These are phyloP conservation scores for Morpho deidamia DNA, from an alignment of 2,888 invertebrate species.

Conservation along the genomic window DNA sequence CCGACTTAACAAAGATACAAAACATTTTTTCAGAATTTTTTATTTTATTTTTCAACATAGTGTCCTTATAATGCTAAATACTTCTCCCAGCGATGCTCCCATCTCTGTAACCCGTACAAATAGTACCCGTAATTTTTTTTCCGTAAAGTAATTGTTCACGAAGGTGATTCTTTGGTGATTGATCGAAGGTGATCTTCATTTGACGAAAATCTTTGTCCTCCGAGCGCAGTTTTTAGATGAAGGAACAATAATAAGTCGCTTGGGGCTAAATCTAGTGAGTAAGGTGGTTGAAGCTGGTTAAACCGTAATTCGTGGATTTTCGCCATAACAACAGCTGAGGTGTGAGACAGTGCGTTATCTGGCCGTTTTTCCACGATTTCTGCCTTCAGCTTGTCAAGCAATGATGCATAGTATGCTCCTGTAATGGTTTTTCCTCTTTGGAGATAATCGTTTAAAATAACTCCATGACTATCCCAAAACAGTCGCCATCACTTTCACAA, in stretches of 20 bases:
- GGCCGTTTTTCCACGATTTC: slow-evolving; percentile 10
- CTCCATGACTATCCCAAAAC: slow-evolving; percentile 5
- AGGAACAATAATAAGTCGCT: slow-evolving; percentile 24
- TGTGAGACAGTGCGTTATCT: slow-evolving; percentile 24
- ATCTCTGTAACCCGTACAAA: slow-evolving; percentile 1
- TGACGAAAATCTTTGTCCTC: slow-evolving; percentile 6
- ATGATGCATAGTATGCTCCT: slow-evolving; percentile 5
- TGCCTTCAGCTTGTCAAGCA: slow-evolving; percentile 10
- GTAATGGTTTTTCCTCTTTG: slow-evolving; percentile 4
- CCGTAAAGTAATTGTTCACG: slow-evolving; percentile 7
- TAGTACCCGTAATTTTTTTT: slow-evolving; percentile 10
- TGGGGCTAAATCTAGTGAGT: slow-evolving; percentile 26
- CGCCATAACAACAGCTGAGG: slow-evolving; percentile 24
- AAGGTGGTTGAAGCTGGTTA: slow-evolving; percentile 14
- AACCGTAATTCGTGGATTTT: slow-evolving; percentile 24
- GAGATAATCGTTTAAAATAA: slow-evolving; percentile 7
- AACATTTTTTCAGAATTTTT: slow-evolving; percentile 6
- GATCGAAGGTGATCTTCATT: no score
- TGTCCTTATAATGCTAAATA: slow-evolving; percentile 1
- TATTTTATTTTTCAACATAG: slow-evolving; percentile 5
- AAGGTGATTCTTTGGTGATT: slow-evolving; percentile 6
- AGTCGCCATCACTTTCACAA: slow-evolving; percentile 8
- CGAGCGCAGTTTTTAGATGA: slow-evolving; percentile 20
- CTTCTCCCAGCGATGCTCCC: slow-evolving; percentile 6
- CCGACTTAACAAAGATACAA: slow-evolving; percentile 10